Base-by-base conservation (phyloP, 2,113 vertebrate genomes). In the Odobenus rosmarus region DNA sequence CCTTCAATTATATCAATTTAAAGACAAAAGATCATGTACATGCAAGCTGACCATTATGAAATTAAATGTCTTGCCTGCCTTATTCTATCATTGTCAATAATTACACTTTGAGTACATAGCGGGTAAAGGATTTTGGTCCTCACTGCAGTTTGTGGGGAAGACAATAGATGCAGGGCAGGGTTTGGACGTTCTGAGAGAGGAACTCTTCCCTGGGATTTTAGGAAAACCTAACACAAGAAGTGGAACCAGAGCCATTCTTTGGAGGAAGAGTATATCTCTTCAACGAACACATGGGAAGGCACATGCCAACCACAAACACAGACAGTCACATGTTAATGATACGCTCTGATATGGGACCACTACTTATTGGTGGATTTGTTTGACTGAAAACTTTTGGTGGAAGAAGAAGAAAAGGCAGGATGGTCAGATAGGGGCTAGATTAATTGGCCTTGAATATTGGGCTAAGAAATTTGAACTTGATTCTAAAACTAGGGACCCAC, bases 61-160 rank as follows among this genome's bases (percentile, higher is more conserved):
- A 77, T 61, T 53, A 57, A 62, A 14, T 49, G 14, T 19, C 88
- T 93, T 64, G 77, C 53, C 90, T 90, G 85, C 72, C 91, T 55
- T 49, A 21, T 15, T 80, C 64, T n/a, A n/a, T 16, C 69, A 31
- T 3, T n/a, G 82, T 72, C 85, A 74, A 42, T 33, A 62, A 5
- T 39, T 85, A 8, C 61, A 57, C 21, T 5, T 33, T 1, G 55
- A 71, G 23, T 9, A 19, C 21, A 19, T 10, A 42, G 4, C 4
- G 0, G 1, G 12, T 16, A 7, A 31, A 55, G 26, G 19, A 10
- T 28, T 24, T 62, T 19, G 12, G 21, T 81, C 57, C 76, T 69
- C 18, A 53, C 14, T 55, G 57, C 12, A 23, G 0, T 62, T 3
- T 16, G 31, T 3, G 2, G 55, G 62, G 31, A 82, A 72, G 23